Evolutionary conservation across 2,797 vertebrate species (phyloP), one percentile per base, ranked within the genome.

Genomic region (Arrhamphus sclerolepis): DNA sequence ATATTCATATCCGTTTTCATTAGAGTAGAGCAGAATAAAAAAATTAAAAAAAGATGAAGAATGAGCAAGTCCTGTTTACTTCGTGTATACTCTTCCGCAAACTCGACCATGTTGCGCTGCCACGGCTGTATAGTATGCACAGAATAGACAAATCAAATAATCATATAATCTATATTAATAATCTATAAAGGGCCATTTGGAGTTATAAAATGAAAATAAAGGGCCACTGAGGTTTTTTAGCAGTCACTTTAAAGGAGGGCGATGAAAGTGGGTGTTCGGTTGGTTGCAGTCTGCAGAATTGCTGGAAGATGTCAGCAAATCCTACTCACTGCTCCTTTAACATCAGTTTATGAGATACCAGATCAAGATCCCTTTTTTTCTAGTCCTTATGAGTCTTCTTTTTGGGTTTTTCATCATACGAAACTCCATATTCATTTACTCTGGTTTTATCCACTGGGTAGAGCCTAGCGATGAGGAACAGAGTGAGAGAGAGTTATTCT

Each of bases 401-500:
- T 84, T 90, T 92, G 18, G 94, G 88, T 62, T 93, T 91, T 66
- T 98, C 95, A 62, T 97, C 96, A 0, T 97, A 99, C 0, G 94
- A 98, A 84, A 98, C 94, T 60, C 98, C 97, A 1, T 95, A 99
- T 74, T 99, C 98, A 10, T 99, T 99, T 48, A 98, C 93, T 89
- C 98, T 94, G 65, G 92, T 96, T 90, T 94, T 98, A 92, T 99
- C 98, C 89, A 99, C 98, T 19, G 98, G 98, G 89, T 98, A 99
- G 86, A 99, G 95, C 98, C 98, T 99, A 86, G 2, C 5, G 81
- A 19, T n/a, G 48, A n/a, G 20, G 19, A 60, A 40, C 7, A 51
- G 5, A 57, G 31, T 3, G 13, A n/a, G 29, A 6, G 42, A 42
- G 48, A 28, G 2, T 5, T 46, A 21, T 21, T 46, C 9, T 20